Evolutionary conservation across 2,888 invertebrate genomes (phyloP), one percentile per base, ranked within the genome.

Genomic region (Hydriomena furcata): DNA sequence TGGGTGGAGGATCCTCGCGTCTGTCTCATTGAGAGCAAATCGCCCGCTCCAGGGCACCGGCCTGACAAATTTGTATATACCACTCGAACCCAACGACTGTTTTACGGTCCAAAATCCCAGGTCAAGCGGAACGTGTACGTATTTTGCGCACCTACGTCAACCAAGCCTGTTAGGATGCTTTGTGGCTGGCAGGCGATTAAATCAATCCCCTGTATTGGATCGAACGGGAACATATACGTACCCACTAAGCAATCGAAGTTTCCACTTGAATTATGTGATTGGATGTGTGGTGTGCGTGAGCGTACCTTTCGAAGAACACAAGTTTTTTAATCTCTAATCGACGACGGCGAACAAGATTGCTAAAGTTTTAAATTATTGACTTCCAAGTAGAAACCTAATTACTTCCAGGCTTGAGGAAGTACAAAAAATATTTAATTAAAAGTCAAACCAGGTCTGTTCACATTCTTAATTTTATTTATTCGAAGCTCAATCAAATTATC

Each of bases 11-110:
- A 72, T 75, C 68, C 84, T 85, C 69, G 54, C 70, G 75, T 71
- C 73, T 73, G 76, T 73, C 76, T 76, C 79, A 78, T 83, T 82
- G 82, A 84, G 73, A 75, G 71, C 79, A 78, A 86, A 83, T 82
- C 79, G 75, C 64, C 70, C 66, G 63, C 63, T 58, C 51, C 36
- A 44, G 53, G 57, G 63, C 61, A 60, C 61, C 49, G 44, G 51
- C 37, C 56, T 61, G 60, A 52, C 58, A 60, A 68, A 70, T 66
- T 66, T 67, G 52, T 56, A 57, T 54, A 65, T 60, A 60, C 56
- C 54, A 50, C 41, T 52, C 30, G 17, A 34, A 21, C 46, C 31
- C 55, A 43, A 27, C 30, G 31, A 49, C 60, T 60, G 58, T 63
- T 63, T 68, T 63, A 64, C 53, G 54, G 49, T 55, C 61, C 43